phyloP scores from a whole-genome alignment of 2,888 invertebrate genomes.

The Trachelus stipa region DNA sequence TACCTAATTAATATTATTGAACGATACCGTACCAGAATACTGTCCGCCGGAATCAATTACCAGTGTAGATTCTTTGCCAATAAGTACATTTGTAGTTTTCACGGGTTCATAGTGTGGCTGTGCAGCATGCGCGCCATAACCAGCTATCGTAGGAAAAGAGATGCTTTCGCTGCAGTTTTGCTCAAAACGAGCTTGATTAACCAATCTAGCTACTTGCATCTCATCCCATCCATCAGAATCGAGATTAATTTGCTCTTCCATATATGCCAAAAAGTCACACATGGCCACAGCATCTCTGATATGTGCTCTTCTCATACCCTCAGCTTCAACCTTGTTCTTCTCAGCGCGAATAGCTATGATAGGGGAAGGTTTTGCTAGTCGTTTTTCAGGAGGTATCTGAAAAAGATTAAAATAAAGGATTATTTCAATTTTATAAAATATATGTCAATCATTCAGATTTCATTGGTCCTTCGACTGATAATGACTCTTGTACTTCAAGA shows the following conservation, averaged over 20 bases:
- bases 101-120: conserved; percentile 87
- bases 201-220: conserved; percentile 76
- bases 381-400: conserved; percentile 69
- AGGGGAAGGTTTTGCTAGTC: conserved; percentile 78
- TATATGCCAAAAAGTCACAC: conserved; percentile 84
- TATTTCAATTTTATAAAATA: background rate
- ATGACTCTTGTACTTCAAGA: background rate
- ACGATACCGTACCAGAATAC: conserved; percentile 75
- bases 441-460: too few relatives aligned
- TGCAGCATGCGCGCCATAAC: conserved; percentile 88
- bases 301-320: conserved; percentile 87
- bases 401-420: conserved; percentile 2
- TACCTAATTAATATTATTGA: background rate
- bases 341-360: conserved; percentile 87
- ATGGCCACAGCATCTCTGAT: conserved; percentile 90
- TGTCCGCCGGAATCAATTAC: conserved; percentile 97
- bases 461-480: too few relatives aligned
- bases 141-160: conserved; percentile 89
- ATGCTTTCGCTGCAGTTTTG: conserved; percentile 80
- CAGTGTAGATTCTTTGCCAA: conserved; percentile 83
- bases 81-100: conserved; percentile 74
- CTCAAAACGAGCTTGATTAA: conserved; percentile 78
- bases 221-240: conserved; percentile 74
- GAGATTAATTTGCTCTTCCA: conserved; percentile 71
- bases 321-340: conserved; percentile 84